Conservation (phyloP, 2,888 invertebrate genomes). For the Plemyria rubiginata region DNA sequence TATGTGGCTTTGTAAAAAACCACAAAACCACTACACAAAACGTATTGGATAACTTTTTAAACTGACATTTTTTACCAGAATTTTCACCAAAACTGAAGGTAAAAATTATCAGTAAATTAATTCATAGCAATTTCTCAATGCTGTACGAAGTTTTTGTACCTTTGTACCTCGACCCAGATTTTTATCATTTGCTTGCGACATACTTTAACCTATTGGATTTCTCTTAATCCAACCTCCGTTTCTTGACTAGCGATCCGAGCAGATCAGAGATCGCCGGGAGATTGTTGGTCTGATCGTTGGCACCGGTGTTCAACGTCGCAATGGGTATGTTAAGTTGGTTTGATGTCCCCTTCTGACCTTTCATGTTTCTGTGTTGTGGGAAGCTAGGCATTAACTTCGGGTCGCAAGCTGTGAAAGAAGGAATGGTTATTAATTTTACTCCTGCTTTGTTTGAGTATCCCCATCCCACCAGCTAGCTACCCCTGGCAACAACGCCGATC, state of each 20-base stretch:
- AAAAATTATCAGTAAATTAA: background rate
- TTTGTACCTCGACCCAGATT: background rate
- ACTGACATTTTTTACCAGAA: too few species aligned
- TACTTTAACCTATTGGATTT: background rate
- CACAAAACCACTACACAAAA: too few species aligned
- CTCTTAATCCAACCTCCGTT: slow-evolving; percentile 89
- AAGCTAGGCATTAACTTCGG: slow-evolving; percentile 99
- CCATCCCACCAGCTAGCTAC: too few species aligned
- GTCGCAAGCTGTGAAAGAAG: slow-evolving; percentile 90
- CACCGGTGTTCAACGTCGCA: slow-evolving; percentile 83
- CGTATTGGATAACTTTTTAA: too few species aligned
- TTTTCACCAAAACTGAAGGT: too few species aligned
- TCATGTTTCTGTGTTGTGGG: slow-evolving; percentile 97
- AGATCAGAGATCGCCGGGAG: slow-evolving; percentile 93
- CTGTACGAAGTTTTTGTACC: background rate
- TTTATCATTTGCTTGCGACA: background rate
- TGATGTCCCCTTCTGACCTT: slow-evolving; percentile 70
- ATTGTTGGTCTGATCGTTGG: slow-evolving; percentile 90
- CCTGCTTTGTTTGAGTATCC: too few species aligned
- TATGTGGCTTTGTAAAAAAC: background rate
- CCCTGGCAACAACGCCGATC: too few species aligned
- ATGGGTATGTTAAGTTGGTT: slow-evolving; percentile 77
- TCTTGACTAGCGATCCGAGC: slow-evolving; percentile 92
- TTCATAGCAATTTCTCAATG: background rate
- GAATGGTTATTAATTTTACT: background rate